Evolutionary conservation across 2,113 vertebrate species (phyloP), one percentile per base, ranked within the genome.

Genomic region (Okapia johnstoni): DNA sequence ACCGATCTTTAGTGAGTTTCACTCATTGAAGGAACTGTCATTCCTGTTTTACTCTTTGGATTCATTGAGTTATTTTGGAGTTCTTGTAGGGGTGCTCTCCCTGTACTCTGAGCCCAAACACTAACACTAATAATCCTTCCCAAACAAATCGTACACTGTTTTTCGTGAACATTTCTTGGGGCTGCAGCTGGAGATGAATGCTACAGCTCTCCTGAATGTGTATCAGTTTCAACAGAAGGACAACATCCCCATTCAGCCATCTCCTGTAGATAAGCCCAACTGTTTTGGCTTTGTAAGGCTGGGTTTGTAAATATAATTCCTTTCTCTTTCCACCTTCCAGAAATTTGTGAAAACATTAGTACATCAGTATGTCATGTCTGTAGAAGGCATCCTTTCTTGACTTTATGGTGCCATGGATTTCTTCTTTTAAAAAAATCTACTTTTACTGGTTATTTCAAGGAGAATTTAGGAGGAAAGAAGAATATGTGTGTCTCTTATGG

Each of bases 401-500:
- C 79, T 89, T 36, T n/a, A 63, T 0, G 11, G 40, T 40, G 17
- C 58, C 25, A 26, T 83, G 48, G 16, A 36, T 92, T 93, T 89
- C 9, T 48, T 87, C 26, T 55, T n/a, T 58, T 80, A n/a, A 61
- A 43, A 80, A 43, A 28, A 16, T 93, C 36, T 85, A 48, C 7
- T 14, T 94, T 96, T 58, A 86, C 50, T 76, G 36, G 46, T 55
- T 94, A 63, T 85, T 61, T 94, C 73, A 80, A 90, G 92, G 60
- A 33, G 36, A 79, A 63, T 92, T 79, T 48, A 26, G 79, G 36
- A 87, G 13, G 7, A 43, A 87, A 70, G 83, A 96, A 48, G 10
- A 94, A 85, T 84, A 84, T 55, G 5, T 93, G 3, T 55, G 4
- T 25, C 86, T 93, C 86, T 19, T 40, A 86, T 26, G 50, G 25